Evolutionary conservation across 2,113 vertebrate genomes (phyloP).

Genomic region (Tricholaema leucomelas): DNA sequence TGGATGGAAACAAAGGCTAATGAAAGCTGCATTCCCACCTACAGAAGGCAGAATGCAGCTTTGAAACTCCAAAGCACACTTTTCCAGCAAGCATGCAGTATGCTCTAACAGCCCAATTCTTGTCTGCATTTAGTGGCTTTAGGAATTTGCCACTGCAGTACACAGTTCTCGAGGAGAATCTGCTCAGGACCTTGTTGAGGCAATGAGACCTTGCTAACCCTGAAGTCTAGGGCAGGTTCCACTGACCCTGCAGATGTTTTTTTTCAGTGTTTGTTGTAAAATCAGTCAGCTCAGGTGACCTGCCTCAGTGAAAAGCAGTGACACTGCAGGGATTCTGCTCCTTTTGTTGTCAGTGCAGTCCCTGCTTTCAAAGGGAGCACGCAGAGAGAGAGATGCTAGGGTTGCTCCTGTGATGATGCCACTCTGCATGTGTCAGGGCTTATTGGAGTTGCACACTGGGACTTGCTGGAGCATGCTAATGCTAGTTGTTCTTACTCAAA

Average conservation of each 20-base stretch:
- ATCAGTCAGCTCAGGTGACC: background rate
- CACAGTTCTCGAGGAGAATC: background rate
- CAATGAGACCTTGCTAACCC: background rate
- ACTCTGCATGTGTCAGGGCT: background rate
- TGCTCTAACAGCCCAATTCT: background rate
- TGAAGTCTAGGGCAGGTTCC: background rate
- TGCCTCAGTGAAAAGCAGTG: background rate
- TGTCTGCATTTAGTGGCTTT: background rate
- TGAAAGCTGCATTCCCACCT: background rate
- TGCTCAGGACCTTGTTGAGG: background rate
- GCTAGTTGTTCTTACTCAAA: background rate
- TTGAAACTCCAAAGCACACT: background rate
- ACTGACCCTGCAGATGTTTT: background rate
- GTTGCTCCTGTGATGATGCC: background rate
- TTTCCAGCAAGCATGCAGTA: background rate
- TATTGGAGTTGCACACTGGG: background rate
- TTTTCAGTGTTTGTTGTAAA: background rate
- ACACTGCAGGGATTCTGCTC: background rate
- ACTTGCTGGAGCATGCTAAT: background rate
- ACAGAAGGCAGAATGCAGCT: background rate
- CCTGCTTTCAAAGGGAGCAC: background rate
- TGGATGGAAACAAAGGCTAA: background rate
- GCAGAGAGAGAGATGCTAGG: background rate
- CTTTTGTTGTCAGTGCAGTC: background rate
- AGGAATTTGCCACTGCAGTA: fast-evolving